Conservation (phyloP, 2,797 vertebrate species). For the Sylvilagus floridanus region DNA sequence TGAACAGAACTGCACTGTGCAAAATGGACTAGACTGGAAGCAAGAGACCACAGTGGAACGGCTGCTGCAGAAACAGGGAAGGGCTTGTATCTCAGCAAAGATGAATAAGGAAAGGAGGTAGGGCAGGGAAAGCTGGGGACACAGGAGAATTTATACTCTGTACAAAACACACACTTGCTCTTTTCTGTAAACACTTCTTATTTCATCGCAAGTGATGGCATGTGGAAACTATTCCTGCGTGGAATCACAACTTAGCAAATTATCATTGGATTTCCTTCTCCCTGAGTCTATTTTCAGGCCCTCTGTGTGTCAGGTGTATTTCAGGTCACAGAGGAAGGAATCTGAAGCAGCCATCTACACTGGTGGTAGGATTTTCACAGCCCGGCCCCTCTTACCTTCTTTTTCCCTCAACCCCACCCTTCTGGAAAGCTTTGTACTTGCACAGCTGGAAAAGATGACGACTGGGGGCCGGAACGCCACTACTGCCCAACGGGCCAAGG, state of each 20-base stretch:
- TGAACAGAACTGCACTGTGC: background rate
- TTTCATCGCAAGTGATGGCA: background rate
- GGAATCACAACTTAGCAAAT: background rate
- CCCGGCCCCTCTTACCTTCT: background rate
- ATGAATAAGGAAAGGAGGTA: background rate
- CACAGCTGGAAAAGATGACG: slow-evolving; percentile 50
- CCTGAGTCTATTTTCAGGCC: background rate
- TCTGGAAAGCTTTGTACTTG: background rate
- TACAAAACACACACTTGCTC: background rate
- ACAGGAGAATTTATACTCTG: background rate
- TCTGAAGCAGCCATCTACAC: background rate
- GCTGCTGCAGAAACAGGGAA: background rate
- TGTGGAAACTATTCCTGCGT: background rate
- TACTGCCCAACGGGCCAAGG: background rate
- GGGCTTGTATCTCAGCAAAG: no score
- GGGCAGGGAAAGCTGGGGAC: no score
- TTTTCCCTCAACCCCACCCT: background rate
- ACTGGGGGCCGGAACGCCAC: background rate
- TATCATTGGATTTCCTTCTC: background rate
- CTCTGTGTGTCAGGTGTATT: background rate
- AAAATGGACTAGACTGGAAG: background rate
- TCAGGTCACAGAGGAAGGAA: slow-evolving; percentile 44
- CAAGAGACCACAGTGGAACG: background rate
- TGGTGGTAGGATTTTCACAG: background rate
- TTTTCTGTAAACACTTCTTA: background rate